Evolutionary conservation across 2,888 invertebrate species (phyloP).

Genomic region (Hyles lineata): DNA sequence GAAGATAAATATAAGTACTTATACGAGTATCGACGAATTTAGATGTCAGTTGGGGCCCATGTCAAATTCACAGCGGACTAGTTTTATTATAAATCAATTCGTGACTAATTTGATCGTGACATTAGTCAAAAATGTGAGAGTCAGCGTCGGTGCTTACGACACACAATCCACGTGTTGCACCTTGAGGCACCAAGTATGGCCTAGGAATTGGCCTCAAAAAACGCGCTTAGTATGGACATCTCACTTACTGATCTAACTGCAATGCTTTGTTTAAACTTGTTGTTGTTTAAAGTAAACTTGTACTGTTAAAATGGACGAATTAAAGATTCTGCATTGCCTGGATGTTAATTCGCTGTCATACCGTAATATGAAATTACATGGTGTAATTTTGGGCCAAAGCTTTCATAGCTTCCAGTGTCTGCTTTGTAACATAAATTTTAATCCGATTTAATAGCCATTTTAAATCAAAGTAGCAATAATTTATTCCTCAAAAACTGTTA

Average conservation of each 20-base stretch:
- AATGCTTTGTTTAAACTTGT: not conserved
- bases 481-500: not conserved
- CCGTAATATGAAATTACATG: too few species aligned
- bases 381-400: too few species aligned
- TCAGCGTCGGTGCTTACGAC: not conserved
- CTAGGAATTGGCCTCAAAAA: slow-evolving; percentile 14
- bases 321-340: too few species aligned
- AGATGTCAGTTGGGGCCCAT: too few species aligned
- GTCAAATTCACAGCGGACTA: not conserved
- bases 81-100: not conserved
- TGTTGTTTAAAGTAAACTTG: not conserved
- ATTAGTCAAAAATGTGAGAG: not conserved
- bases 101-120: slow-evolving; percentile 2
- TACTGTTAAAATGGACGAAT: too few species aligned
- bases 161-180: slow-evolving; percentile 8
- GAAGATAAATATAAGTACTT: too few species aligned
- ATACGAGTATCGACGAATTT: too few species aligned
- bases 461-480: too few species aligned
- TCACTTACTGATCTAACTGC: slow-evolving; percentile 1
- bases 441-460: too few species aligned
- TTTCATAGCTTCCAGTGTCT: too few species aligned
- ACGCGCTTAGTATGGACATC: slow-evolving; percentile 19
- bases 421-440: too few species aligned
- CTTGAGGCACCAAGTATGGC: slow-evolving; percentile 8
- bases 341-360: too few species aligned